These are phyloP conservation scores for Muschampia plurimacula DNA, from an alignment of 2,888 invertebrate genomes.

Conservation along the genomic window DNA sequence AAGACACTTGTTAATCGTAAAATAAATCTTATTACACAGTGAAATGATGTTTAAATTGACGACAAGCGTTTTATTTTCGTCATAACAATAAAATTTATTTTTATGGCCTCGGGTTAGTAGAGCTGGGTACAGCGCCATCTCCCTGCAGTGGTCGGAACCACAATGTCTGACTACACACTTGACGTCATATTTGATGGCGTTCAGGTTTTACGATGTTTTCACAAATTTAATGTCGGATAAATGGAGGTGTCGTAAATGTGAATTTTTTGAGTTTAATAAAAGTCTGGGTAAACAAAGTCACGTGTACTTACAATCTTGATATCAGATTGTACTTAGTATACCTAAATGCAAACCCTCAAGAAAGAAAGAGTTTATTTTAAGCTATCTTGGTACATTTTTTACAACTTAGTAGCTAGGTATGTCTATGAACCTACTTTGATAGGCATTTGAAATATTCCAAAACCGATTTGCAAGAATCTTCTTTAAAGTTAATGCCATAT, in stretches of 20 bases:
- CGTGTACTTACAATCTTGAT: no score
- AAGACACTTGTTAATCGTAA: conserved; percentile 85
- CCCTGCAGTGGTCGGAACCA: conserved; percentile 58
- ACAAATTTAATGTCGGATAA: conserved; percentile 56
- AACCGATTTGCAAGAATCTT: no score
- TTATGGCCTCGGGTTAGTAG: conserved; percentile 70
- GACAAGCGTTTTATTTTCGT: conserved; percentile 86
- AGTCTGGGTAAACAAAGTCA: no score
- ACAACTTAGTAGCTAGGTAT: no score
- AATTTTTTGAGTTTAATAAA: conserved; percentile 49
- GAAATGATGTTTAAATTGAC: conserved; percentile 85
- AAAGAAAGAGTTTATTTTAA: no score
- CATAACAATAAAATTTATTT: conserved; percentile 86
- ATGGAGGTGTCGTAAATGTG: conserved; percentile 72
- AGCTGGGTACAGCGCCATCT: conserved; percentile 74
- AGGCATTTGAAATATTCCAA: no score
- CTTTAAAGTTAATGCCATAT: no score
- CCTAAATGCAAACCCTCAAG: no score
- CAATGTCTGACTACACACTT: conserved; percentile 56
- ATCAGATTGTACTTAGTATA: no score
- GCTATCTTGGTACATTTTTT: no score
- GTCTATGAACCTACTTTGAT: no score
- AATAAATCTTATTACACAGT: conserved; percentile 85
- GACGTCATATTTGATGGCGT: conserved; percentile 66
- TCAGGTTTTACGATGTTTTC: conserved; percentile 64